Base-by-base conservation (phyloP, 2,888 invertebrate species). In the Drosophila melanosoma region DNA sequence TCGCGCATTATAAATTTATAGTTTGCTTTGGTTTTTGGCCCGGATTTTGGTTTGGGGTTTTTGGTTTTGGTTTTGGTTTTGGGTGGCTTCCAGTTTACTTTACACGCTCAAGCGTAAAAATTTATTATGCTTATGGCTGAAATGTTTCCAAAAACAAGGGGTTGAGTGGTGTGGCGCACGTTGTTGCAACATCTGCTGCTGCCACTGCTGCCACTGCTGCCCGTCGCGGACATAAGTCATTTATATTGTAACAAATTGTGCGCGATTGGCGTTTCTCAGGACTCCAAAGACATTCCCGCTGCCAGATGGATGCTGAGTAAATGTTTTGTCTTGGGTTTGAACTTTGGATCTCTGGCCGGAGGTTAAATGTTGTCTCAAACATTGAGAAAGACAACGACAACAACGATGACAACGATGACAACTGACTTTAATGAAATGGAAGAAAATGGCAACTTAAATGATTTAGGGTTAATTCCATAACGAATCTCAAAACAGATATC, bases 1-100 rank as follows among this genome's bases (percentile, higher is more conserved):
- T 89, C 92, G 91, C 91, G 92, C 91, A 91, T 92, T 91, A 90
- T 91, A 91, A 92, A 91, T 92, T 91, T 90, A 89, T 89, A 90
- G 89, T 87, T 87, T 87, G 83, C 89, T 84, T 89, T 84, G 87
- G 84, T 74, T 75, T 82, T 79, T 68, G 74, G 74, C 52, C 23
- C 69, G 26, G 45, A 33, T 45, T 33, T 42, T 1, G 40, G 40
- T 11, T 49, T 42, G 62, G 52, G 23, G 15, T 72, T 65, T 62
- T 71, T 53, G 56, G 45, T 60, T 64, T 66, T 75, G 64, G 33
- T 20, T 11, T 66, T 75, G 64, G 33, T 20, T 11, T 51, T 35
- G 61, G 62, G 52, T 52, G 48, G 38, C 59, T 66, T 52, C 48
- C 63, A 62, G 72, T 72, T 76, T 51, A 77, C 72, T 72, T 81